Evolutionary conservation across 2,113 vertebrate genomes (phyloP).

Genomic region (Haliaeetus leucogaster): DNA sequence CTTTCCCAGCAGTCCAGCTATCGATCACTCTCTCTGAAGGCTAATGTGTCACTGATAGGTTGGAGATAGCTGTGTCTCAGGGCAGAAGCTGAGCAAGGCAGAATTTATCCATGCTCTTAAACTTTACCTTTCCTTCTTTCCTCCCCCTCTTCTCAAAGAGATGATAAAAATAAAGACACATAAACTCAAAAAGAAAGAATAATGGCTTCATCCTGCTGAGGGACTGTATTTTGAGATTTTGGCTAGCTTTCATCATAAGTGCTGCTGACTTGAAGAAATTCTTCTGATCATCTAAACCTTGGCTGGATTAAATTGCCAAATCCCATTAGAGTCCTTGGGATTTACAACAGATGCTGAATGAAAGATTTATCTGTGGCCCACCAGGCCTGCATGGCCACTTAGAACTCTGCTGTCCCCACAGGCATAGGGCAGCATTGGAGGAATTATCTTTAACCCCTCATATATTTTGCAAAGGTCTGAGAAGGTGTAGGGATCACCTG

Average conservation of each 20-base stretch:
- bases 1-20: neutral
- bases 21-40: neutral
- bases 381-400: neutral
- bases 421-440: neutral
- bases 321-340: constrained; percentile 20
- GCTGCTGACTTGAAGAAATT: constrained; percentile 25
- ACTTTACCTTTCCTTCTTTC: neutral
- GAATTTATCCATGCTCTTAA: neutral
- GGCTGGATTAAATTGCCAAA: constrained; percentile 46
- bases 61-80: neutral
- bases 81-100: neutral
- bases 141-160: neutral
- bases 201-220: neutral
- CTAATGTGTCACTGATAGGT: neutral
- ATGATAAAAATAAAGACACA: constrained; percentile 19
- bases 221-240: neutral
- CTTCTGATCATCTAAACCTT: constrained; percentile 53
- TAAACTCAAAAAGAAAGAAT: neutral
- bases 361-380: neutral
- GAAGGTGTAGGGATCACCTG: neutral
- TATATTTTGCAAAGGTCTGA: neutral
- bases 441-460: neutral
- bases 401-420: neutral
- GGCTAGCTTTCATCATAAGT: neutral
- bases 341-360: constrained; percentile 25